These are phyloP conservation scores for Phlogophora meticulosa DNA, from an alignment of 2,888 invertebrate species.

Conservation along the genomic window DNA sequence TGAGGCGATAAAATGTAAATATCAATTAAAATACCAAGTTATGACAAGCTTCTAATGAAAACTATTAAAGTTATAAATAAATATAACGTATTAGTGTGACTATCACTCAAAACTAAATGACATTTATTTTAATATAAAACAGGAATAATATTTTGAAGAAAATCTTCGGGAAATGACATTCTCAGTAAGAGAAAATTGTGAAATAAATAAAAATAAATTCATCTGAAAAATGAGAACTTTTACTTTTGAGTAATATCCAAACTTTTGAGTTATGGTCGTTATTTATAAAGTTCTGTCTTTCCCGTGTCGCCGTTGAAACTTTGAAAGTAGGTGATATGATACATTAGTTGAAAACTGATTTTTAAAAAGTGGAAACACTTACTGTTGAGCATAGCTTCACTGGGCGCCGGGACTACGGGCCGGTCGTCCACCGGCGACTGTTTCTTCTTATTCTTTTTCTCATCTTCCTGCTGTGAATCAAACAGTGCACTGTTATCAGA, in stretches of 20 bases:
- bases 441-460: slow-evolving; percentile 88
- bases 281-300: slow-evolving; percentile 41
- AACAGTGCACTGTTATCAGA: slow-evolving; percentile 77
- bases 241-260: slow-evolving; percentile 41
- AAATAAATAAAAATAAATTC: slow-evolving; percentile 33
- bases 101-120: slow-evolving; percentile 15
- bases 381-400: slow-evolving; percentile 90
- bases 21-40: slow-evolving; percentile 65
- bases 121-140: slow-evolving; percentile 5
- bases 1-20: slow-evolving; percentile 58
- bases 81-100: slow-evolving; percentile 13
- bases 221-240: slow-evolving; percentile 45
- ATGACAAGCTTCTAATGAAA: slow-evolving; percentile 39
- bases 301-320: slow-evolving; percentile 13
- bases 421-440: slow-evolving; percentile 88
- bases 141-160: slow-evolving; percentile 18
- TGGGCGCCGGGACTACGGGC: slow-evolving; percentile 87
- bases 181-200: slow-evolving; percentile 15
- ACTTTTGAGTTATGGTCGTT: slow-evolving; percentile 46
- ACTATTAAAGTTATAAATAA: slow-evolving; percentile 25
- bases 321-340: slow-evolving; percentile 40
- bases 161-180: slow-evolving; percentile 42
- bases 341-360: slow-evolving; percentile 12
- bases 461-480: slow-evolving; percentile 87
- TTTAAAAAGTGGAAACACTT: slow-evolving; percentile 65